Evolutionary conservation across 2,797 vertebrate genomes (phyloP).

Genomic region (Knipowitschia caucasica): DNA sequence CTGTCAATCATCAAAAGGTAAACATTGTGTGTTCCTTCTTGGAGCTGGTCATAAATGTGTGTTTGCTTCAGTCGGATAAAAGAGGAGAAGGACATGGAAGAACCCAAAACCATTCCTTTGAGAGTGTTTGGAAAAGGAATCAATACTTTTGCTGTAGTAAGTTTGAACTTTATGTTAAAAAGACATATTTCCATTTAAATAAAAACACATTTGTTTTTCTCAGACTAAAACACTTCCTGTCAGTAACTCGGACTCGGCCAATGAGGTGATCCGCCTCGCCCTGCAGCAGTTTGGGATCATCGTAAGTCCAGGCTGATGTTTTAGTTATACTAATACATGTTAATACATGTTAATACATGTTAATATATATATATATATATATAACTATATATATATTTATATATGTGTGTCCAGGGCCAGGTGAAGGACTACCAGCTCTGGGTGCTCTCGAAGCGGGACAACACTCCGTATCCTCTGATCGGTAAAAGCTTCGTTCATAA

Average conservation of each 20-base stretch:
- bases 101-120: constrained; percentile 89
- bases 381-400: too few relatives aligned
- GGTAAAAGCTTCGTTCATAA: too few relatives aligned
- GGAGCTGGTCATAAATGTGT: background rate
- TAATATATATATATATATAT: too few relatives aligned
- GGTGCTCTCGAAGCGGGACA: constrained; percentile 92
- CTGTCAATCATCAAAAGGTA: constrained; percentile 80
- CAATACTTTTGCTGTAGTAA: constrained; percentile 85
- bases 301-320: too few relatives aligned
- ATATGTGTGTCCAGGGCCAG: constrained; percentile 73
- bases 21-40: constrained; percentile 12
- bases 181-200: background rate
- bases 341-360: too few relatives aligned
- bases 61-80: constrained; percentile 78
- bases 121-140: constrained; percentile 90
- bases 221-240: constrained; percentile 89
- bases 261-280: constrained; percentile 85
- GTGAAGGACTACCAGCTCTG: constrained; percentile 91
- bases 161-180: constrained; percentile 47
- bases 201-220: background rate
- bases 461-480: constrained; percentile 90
- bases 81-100: constrained; percentile 89
- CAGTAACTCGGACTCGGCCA: constrained; percentile 86
- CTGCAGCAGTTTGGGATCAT: constrained; percentile 88
- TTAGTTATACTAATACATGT: too few relatives aligned